Evolutionary conservation across 2,888 invertebrate species (phyloP), one percentile per base, ranked within the genome.

Genomic region (Odontocolon sp.): DNA sequence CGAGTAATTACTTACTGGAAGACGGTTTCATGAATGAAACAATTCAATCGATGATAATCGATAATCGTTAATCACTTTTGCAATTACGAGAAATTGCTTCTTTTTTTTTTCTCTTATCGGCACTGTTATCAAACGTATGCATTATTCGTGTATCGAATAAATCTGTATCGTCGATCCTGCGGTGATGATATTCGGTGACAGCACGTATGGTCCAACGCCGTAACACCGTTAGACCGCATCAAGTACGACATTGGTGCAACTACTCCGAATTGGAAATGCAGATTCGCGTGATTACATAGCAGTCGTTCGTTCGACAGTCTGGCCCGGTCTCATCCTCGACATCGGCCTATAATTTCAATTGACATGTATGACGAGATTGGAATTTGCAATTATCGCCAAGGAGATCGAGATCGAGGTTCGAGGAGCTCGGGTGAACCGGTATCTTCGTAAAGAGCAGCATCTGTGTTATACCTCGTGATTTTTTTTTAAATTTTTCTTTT

Each of bases 281-380:
- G 73, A 73, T 77, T 73, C 40, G 11, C 47, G 59, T 59, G 59
- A 69, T 73, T 73, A 54, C 64, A 59, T 64, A 38, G 66, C 38
- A 26, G 26, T 28, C 23, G 26, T 50, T 28, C 14, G 50, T 5
- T 2, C 26, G 28, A 8, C 2, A 11, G 14, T 31, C 31, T 31
- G 26, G 38, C 47, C 9, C n/a, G 3, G 9, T 3, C 40, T 54
- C 4, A 26, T 18, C n/a, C 47, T 18, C 18, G 11, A 38, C 40
- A 6, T 14, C 38, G 5, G 16, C 16, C 6, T 5, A 11, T 47
- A 38, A 64, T n/a, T 54, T 38, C 21, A 42, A 76, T 68, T 63
- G 63, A 68, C 50, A 68, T 52, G 72, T 45, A 68, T 36, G 42
- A 63, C 36, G 63, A 57, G 42, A 42, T 36, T 40, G 18, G 68